Evolutionary conservation across 2,113 vertebrate species (phyloP), one percentile per base, ranked within the genome.

Genomic region (Pterocles orientalis): DNA sequence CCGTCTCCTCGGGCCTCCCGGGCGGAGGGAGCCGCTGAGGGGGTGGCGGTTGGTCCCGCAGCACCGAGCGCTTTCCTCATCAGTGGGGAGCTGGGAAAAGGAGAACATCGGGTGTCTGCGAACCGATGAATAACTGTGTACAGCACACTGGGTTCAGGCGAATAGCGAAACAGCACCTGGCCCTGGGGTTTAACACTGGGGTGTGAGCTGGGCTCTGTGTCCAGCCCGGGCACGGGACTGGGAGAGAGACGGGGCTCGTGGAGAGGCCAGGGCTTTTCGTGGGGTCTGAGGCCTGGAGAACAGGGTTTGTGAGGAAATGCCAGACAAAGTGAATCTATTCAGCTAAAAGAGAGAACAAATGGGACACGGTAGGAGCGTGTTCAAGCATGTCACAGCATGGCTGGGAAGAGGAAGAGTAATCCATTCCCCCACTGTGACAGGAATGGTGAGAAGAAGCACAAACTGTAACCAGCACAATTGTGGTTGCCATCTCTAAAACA

Each of bases 161-260:
- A 13, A 6, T 0, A 3, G 60, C 41, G 18, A 23, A 58, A 2
- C 6, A 0, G 25, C 13, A 18, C 15, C 20, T 25, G 10, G 18
- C 5, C 34, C 54, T 4, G 50, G 66, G 14, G 7, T 24, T 13
- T 41, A 9, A 7, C 61, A 0, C 14, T 6, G 76, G 45, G 26
- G 24, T 3, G 3, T 18, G 28, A 29, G 14, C 8, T 8, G 11
- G 41, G 33, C 26, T 4, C 36, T 6, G 34, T 0, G 0, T 41
- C 43, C 41, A 3, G 45, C 12, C 6, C 6, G 50, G 9, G 10
- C 36, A 14, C 47, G 0, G 0, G 4, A 1, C 25, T 10, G 21
- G 48, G 54, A 19, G 39, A 36, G 2, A 1, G 7, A 16, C 6
- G 12, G 33, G 11, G 15, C 13, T 36, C 6, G 12, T 16, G 43